Evolutionary conservation across 2,797 vertebrate genomes (phyloP).

Genomic region (Dryobates pubescens): DNA sequence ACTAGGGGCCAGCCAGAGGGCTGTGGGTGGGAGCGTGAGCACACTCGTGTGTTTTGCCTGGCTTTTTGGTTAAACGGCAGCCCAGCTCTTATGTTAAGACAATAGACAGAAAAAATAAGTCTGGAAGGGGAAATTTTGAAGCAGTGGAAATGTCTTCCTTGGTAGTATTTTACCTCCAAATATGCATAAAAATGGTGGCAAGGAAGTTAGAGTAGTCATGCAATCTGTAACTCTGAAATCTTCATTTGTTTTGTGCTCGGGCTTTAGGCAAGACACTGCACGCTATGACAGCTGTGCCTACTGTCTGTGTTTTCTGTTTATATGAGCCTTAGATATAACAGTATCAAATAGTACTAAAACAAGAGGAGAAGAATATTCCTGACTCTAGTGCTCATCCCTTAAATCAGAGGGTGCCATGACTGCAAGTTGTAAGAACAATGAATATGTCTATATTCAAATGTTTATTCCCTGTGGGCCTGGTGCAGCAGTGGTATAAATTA

Average conservation of each 20-base stretch:
- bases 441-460: neutral
- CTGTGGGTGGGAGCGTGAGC: neutral
- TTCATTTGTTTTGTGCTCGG: neutral
- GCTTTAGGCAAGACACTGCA: neutral
- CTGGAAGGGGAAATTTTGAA: neutral
- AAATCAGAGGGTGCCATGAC: neutral
- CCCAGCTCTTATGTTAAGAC: neutral
- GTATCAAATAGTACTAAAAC: neutral
- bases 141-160: neutral
- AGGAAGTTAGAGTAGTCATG: too few species aligned
- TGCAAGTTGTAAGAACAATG: neutral
- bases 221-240: neutral
- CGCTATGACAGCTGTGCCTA: accelerated
- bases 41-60: neutral
- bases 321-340: neutral
- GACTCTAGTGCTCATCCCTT: neutral
- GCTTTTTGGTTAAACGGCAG: neutral
- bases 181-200: neutral
- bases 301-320: neutral
- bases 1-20: neutral
- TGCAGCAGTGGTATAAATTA: neutral
- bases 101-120: neutral
- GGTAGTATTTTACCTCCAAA: neutral
- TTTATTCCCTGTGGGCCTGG: neutral
- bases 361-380: neutral